A percentile compares a stretch with the other conserved stretches of the same genome.
These are phyloP conservation scores for Stichodactyla helianthus DNA, from an alignment of 64 coral and sea anemone species.

Conservation along the genomic window DNA sequence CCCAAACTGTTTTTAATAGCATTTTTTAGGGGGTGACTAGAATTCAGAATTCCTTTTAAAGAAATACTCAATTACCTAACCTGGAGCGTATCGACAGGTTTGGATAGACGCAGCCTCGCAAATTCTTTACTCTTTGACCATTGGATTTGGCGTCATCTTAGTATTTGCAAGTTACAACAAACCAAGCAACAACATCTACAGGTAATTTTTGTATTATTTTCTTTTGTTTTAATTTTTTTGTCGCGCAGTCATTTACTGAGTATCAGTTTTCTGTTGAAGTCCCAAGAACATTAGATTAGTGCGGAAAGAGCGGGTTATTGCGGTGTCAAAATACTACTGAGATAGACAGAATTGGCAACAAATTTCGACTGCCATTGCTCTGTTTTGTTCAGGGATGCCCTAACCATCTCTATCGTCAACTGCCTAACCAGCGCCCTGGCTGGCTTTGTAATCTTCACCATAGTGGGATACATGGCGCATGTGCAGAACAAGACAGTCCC, in stretches of 20 bases:
- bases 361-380: not conserved
- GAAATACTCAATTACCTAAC: too few species aligned
- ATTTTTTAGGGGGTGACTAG: too few species aligned
- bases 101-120: conserved; percentile 90
- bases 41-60: too few species aligned
- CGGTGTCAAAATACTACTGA: too few species aligned
- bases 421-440: conserved; percentile 56
- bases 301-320: too few species aligned
- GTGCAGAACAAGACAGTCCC: conserved; percentile 52
- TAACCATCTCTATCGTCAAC: conserved; percentile 57
- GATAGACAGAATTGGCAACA: too few species aligned
- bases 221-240: too few species aligned
- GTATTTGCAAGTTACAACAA: conserved; percentile 75
- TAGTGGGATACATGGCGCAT: conserved; percentile 63
- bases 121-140: conserved; percentile 74
- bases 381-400: conserved; percentile 46
- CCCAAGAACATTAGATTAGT: too few species aligned
- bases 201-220: not conserved
- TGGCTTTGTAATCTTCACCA: conserved; percentile 66
- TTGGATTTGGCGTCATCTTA: conserved; percentile 77
- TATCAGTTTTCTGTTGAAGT: too few species aligned
- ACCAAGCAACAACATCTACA: conserved; percentile 47
- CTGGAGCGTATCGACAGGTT: conserved; percentile 34
- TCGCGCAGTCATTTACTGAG: too few species aligned
- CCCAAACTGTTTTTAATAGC: too few species aligned